These are phyloP conservation scores for Schizothorax lantsangensis DNA, from an alignment of 2,797 vertebrate genomes.

Conservation along the genomic window DNA sequence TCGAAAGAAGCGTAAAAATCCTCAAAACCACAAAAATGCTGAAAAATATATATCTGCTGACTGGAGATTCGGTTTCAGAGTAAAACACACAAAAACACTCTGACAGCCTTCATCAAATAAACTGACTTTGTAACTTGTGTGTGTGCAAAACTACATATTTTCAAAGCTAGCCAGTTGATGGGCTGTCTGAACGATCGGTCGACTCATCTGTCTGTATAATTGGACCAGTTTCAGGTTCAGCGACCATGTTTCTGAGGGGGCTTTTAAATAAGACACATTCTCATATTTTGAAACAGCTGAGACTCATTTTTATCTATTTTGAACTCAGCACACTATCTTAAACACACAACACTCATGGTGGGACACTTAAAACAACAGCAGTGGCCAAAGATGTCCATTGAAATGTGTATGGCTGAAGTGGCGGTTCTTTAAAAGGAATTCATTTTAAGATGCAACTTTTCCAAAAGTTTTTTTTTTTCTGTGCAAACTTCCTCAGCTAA, in stretches of 20 bases:
- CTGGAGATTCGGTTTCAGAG: constrained; percentile 12
- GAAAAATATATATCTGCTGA: constrained; percentile 13
- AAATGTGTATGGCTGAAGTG: background rate
- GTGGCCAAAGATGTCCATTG: background rate
- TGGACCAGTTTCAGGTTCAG: background rate
- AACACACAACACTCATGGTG: background rate
- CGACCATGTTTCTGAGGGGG: background rate
- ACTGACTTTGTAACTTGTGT: constrained; percentile 13
- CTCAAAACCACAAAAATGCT: background rate
- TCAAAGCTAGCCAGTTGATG: constrained; percentile 53
- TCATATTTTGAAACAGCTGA: background rate
- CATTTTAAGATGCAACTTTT: background rate
- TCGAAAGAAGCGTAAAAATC: background rate
- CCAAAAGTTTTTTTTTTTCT: no score
- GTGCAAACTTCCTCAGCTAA: constrained; percentile 1
- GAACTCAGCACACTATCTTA: background rate
- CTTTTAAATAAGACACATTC: background rate
- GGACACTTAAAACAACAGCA: background rate
- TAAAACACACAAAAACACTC: background rate
- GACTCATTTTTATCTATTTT: background rate
- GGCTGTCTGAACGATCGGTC: constrained; percentile 47
- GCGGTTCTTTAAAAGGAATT: background rate
- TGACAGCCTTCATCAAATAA: constrained; percentile 24
- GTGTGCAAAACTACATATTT: constrained; percentile 1
- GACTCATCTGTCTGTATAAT: constrained; percentile 34